phyloP scores from a whole-genome alignment of 2,888 invertebrate species.

The Lutraria lutraria region DNA sequence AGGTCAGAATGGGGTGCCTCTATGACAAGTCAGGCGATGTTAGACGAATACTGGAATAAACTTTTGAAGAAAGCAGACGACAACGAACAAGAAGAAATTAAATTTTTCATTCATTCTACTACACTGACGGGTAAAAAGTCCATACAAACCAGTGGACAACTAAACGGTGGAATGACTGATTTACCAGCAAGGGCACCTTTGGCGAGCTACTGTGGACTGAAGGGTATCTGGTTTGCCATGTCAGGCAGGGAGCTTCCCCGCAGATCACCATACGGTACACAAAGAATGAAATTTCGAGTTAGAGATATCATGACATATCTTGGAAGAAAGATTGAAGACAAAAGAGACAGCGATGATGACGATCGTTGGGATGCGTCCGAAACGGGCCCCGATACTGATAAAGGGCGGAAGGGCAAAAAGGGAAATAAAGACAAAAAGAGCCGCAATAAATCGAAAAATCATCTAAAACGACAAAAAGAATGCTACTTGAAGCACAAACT shows the following conservation, averaged over 20 bases:
- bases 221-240: constrained; percentile 66
- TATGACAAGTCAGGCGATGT: constrained; percentile 47
- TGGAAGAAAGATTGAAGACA: constrained; percentile 21
- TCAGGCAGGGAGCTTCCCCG: constrained; percentile 58
- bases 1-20: constrained; percentile 50
- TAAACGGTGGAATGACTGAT: constrained; percentile 63
- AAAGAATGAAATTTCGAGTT: constrained; percentile 62
- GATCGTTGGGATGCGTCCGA: constrained; percentile 46
- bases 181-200: constrained; percentile 66
- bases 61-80: constrained; percentile 61
- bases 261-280: constrained; percentile 67
- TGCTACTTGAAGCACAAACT: constrained; percentile 61
- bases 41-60: constrained; percentile 68
- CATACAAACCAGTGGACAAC: constrained; percentile 49
- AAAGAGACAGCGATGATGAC: constrained; percentile 33
- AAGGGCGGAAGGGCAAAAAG: constrained; percentile 42
- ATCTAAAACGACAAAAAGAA: constrained; percentile 61
- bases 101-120: constrained; percentile 68
- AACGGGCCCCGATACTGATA: constrained; percentile 10
- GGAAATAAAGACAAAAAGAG: constrained; percentile 33
- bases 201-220: constrained; percentile 58
- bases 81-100: constrained; percentile 69
- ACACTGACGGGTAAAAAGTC: constrained; percentile 63
- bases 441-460: constrained; percentile 40
- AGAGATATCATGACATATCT: constrained; percentile 61